Percentiles rank a stretch among this genome's conserved stretches.
These are phyloP conservation scores for Drosophila formosana DNA, from an alignment of 2,888 invertebrate genomes.

Conservation along the genomic window DNA sequence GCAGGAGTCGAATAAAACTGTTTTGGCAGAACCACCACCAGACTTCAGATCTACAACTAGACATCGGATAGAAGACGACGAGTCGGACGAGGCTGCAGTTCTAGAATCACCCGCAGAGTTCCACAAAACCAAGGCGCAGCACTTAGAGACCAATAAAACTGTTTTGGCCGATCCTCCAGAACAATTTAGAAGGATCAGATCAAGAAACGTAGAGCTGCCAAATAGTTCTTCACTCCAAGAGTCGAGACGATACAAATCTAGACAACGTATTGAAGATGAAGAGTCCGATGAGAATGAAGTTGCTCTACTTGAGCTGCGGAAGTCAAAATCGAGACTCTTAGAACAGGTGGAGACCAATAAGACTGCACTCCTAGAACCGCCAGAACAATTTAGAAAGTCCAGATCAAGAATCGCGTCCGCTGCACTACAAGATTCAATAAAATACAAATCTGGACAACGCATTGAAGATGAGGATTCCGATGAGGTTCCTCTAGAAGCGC, in stretches of 20 bases:
- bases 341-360: not conserved
- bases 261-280: too few species aligned
- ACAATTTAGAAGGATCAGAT: not conserved
- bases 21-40: not conserved
- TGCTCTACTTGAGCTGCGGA: not conserved
- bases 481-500: not conserved
- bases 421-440: not conserved
- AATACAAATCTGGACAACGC: too few species aligned
- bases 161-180: conserved; percentile 3
- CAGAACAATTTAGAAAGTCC: not conserved
- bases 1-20: not conserved
- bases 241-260: not conserved
- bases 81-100: not conserved
- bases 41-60: not conserved
- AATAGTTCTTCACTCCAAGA: not conserved
- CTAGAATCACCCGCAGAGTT: too few species aligned
- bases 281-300: not conserved
- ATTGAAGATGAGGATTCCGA: not conserved
- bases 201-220: not conserved
- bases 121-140: too few species aligned
- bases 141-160: not conserved
- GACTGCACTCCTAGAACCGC: not conserved
- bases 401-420: not conserved
- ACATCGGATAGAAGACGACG: not conserved
- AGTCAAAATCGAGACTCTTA: not conserved